Conservation (phyloP, 2,797 vertebrate genomes). For the Leuciscus waleckii region DNA sequence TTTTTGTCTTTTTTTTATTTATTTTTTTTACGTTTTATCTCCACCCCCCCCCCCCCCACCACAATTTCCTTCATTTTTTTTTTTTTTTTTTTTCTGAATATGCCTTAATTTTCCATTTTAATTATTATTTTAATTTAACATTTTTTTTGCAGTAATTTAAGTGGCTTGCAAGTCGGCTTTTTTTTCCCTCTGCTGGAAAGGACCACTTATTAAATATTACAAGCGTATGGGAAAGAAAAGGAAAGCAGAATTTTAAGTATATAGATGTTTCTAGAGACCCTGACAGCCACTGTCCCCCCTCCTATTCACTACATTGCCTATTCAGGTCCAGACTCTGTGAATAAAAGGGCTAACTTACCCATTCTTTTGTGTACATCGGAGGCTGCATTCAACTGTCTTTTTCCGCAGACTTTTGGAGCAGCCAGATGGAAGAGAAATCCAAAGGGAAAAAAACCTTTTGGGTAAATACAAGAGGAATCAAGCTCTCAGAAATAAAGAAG, state of each 20-base stretch:
- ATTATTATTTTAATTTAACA: no score
- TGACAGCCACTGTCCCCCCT: slow-evolving; percentile 21
- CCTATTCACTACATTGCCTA: slow-evolving; percentile 72
- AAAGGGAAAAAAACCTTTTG: slow-evolving; percentile 87
- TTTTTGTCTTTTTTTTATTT: no score
- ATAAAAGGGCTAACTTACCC: slow-evolving; percentile 95
- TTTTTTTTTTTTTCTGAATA: no score
- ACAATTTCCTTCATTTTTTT: no score
- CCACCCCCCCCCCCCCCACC: no score
- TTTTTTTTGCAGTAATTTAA: not conserved
- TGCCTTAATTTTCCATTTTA: not conserved
- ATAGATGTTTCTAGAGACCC: slow-evolving; percentile 60
- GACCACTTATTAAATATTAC: slow-evolving; percentile 16
- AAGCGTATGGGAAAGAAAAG: not conserved
- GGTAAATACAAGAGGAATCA: slow-evolving; percentile 81
- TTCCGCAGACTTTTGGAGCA: slow-evolving; percentile 88
- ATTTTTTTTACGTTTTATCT: not conserved
- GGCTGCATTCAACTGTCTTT: slow-evolving; percentile 99
- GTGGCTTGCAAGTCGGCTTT: not conserved
- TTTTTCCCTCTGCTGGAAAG: not conserved
- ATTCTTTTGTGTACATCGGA: slow-evolving; percentile 99
- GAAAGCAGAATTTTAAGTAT: slow-evolving; percentile 47
- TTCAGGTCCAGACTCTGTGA: slow-evolving; percentile 77
- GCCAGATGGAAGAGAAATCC: slow-evolving; percentile 94
- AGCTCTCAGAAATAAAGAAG: slow-evolving; percentile 80